phyloP scores from a whole-genome alignment of 1,140 invertebrate genomes.

The Pseudomyrmex flavicornis region DNA sequence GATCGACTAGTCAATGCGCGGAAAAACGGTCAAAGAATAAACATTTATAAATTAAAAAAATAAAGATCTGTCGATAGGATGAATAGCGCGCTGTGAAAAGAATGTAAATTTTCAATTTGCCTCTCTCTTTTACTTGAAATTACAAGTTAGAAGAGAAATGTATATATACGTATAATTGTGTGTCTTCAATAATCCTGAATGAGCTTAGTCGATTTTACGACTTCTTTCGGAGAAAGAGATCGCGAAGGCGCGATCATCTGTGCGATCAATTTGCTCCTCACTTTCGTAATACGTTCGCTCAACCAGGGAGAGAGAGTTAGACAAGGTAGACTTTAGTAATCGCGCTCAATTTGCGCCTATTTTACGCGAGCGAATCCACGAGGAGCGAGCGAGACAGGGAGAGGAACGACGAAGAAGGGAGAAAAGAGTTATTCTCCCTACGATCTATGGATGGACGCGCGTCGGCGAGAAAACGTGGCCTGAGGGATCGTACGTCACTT shows the following conservation, averaged over 20 bases:
- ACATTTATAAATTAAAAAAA: no score
- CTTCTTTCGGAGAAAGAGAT: constrained; percentile 11
- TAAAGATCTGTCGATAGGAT: no score
- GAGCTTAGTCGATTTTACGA: constrained; percentile 3
- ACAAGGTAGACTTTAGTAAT: constrained; percentile 30
- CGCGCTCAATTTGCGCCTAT: constrained; percentile 44
- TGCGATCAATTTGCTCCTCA: constrained; percentile 10
- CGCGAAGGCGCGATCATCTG: constrained; percentile 22
- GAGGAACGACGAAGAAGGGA: not conserved
- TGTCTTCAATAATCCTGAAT: not conserved
- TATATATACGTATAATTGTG: not conserved
- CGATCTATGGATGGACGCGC: constrained; percentile 40
- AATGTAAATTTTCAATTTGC: not conserved
- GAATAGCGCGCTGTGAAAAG: no score
- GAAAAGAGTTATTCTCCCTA: constrained; percentile 31
- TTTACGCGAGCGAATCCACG: constrained; percentile 26
- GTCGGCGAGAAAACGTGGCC: constrained; percentile 41
- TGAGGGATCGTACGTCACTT: constrained; percentile 45
- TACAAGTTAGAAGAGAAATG: not conserved
- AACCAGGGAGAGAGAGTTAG: constrained; percentile 9
- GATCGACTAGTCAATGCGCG: no score
- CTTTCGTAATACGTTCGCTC: constrained; percentile 5
- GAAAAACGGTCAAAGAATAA: no score
- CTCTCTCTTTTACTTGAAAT: constrained; percentile 12
- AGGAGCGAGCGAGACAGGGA: not conserved